phyloP scores from a whole-genome alignment of 2,113 vertebrate genomes.

The Colistium nudipinnis region DNA sequence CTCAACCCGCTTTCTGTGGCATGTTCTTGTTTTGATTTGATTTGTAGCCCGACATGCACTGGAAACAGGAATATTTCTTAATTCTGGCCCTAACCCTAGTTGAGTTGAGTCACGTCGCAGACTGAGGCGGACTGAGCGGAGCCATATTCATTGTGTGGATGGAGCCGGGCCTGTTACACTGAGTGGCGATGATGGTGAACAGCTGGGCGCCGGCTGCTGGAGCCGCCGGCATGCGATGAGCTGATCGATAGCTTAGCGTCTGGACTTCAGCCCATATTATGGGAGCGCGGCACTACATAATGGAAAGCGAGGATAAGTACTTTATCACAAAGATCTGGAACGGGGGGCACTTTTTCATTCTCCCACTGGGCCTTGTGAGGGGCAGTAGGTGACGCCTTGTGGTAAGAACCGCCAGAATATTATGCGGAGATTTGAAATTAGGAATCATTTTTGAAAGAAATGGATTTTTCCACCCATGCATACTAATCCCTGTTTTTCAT shows the following conservation, averaged over 20 bases:
- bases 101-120: conserved; percentile 29
- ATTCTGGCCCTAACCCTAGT: conserved; percentile 19
- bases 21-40: conserved; percentile 4
- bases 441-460: conserved; percentile 4
- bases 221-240: conserved; percentile 12
- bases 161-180: conserved; percentile 48
- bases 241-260: conserved; percentile 53
- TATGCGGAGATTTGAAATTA: background rate
- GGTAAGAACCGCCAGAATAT: background rate
- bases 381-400: background rate
- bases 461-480: background rate
- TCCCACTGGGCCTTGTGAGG: background rate
- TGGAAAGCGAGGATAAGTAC: conserved; percentile 33
- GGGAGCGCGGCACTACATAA: conserved; percentile 17
- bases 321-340: conserved; percentile 26
- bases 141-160: conserved; percentile 35
- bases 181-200: conserved; percentile 55
- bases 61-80: background rate
- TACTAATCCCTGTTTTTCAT: background rate
- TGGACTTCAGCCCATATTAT: conserved; percentile 37
- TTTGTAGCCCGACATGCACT: background rate
- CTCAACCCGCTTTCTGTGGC: background rate
- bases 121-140: conserved; percentile 26
- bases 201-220: conserved; percentile 36
- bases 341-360: conserved; percentile 9